Conservation (phyloP, 2,888 invertebrate species). For the Timandra comae region DNA sequence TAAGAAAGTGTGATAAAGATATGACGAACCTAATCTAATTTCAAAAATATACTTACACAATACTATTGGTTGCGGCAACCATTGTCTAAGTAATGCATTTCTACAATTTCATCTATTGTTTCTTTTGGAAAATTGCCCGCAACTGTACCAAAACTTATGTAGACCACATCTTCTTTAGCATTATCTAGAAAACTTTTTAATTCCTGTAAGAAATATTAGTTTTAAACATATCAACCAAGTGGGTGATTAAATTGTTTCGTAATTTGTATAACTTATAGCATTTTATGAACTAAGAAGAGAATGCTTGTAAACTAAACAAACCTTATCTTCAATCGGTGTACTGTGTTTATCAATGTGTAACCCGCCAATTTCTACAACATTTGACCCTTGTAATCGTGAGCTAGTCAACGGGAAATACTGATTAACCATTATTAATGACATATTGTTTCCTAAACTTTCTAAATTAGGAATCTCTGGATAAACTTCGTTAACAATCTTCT, state of each 20-base stretch:
- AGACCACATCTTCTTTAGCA: constrained; percentile 79
- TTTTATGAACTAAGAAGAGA: no score
- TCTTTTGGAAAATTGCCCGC: constrained; percentile 77
- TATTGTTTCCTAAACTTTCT: constrained; percentile 34
- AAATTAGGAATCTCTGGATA: constrained; percentile 32
- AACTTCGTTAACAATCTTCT: constrained; percentile 25
- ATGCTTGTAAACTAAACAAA: no score
- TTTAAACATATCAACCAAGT: no score
- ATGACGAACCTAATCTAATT: no score
- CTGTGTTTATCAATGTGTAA: constrained; percentile 44
- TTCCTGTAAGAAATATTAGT: constrained; percentile 15
- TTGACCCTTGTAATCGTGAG: constrained; percentile 56
- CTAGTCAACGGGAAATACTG: constrained; percentile 72
- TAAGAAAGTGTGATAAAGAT: no score
- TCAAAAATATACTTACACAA: constrained; percentile 79
- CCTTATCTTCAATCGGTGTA: constrained; percentile 14
- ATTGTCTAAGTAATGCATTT: constrained; percentile 76
- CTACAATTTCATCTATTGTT: constrained; percentile 73
- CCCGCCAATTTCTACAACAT: constrained; percentile 74
- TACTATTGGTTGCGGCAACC: constrained; percentile 85
- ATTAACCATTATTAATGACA: constrained; percentile 51
- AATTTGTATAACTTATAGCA: no score
- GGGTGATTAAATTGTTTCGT: no score
- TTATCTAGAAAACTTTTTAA: constrained; percentile 70
- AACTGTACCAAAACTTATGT: constrained; percentile 84